Evolutionary conservation across 2,888 invertebrate species (phyloP), one percentile per base, ranked within the genome.

Genomic region (Temnothorax rugatulus): DNA sequence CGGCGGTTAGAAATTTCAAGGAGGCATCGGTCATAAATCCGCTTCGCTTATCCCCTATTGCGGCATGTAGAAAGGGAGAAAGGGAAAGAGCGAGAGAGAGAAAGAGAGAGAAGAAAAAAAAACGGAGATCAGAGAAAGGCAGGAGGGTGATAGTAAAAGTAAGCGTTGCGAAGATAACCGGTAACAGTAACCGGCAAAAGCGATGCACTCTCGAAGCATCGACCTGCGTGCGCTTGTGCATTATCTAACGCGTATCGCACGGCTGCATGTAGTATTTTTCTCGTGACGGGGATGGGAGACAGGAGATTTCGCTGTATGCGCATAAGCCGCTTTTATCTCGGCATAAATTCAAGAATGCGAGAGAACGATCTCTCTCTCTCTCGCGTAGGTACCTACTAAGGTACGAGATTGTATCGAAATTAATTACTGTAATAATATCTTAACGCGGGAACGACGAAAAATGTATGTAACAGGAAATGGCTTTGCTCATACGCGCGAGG

Each of bases 181-280:
- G 68, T 47, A 71, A 71, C 15, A 52, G 47, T 44, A 81, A 41
- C 11, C 59, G 63, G 79, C 57, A 83, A 85, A 84, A 83, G 83
- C 64, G 57, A 82, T 47, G 82, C 82, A 71, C 41, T 82, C 63
- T 73, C 52, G 63, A n/a, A 21, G 66, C 66, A 34, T 38, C 59
- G n/a, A 44, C n/a, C 41, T 63, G 25, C 50, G 50, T 75, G 57
- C 69, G 38, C 38, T 63, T 71, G 63, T 54, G 44, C 57, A 74
- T 87, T 87, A 87, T 84, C 82, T 74, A 79, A 81, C 57, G 57
- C 75, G 44, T 75, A 84, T 87, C 59, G 64, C 63, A 29, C 21
- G 11, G 18, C 15, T 75, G 15, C 18, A 50, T 50, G n/a, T 13
- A 25, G 18, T 38, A 64, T 38, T 18, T 64, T 75, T 11, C 52